Evolutionary conservation across 64 coral and sea anemone genomes (phyloP).

Genomic region (Orbicella faveolata): DNA sequence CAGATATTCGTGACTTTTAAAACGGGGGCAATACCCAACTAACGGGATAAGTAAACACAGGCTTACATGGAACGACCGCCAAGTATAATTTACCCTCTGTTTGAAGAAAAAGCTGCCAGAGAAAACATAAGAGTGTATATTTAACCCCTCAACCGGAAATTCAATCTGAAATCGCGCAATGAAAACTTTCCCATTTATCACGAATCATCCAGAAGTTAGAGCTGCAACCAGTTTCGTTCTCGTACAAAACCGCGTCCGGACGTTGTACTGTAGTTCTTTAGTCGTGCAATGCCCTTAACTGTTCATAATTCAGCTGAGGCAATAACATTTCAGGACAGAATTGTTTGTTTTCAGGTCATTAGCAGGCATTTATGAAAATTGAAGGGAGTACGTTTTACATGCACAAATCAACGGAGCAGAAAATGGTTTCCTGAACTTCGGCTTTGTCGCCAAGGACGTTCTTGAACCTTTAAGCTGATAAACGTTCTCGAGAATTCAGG

Average conservation of each 20-base stretch:
- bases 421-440: neutral
- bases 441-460: neutral
- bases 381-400: neutral
- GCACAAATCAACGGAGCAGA: neutral
- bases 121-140: neutral
- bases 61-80: neutral
- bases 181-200: neutral
- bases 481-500: neutral
- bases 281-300: neutral
- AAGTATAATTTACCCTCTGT: neutral
- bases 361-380: neutral
- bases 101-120: neutral
- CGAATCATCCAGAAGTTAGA: neutral
- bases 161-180: neutral
- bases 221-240: neutral
- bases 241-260: neutral
- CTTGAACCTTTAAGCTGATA: too few relatives aligned
- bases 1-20: neutral
- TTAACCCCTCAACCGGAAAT: neutral
- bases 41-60: neutral
- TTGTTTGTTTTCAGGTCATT: neutral
- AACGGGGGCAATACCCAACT: neutral
- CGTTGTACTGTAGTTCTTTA: neutral
- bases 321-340: neutral
- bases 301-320: neutral